These are phyloP conservation scores for Porites cylindrica DNA, from an alignment of 92 coral and sea anemone genomes.

Conservation along the genomic window DNA sequence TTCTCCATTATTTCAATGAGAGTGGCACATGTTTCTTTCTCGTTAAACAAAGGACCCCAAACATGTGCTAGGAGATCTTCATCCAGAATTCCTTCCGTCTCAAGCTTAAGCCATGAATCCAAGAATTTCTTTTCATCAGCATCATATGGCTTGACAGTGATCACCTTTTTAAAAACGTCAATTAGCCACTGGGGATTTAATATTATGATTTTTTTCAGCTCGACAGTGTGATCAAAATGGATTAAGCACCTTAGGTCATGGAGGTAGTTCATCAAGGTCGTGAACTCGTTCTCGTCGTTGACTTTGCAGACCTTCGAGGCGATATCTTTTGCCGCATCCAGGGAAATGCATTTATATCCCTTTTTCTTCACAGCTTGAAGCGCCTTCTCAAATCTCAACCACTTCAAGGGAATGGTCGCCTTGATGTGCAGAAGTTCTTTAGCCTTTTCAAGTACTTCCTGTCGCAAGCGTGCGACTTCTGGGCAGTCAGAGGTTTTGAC, in stretches of 20 bases:
- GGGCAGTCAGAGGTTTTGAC: slow-evolving; percentile 4
- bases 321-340: background rate
- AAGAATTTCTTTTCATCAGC: background rate
- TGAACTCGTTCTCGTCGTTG: slow-evolving; percentile 20
- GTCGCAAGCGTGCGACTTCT: slow-evolving; percentile 26
- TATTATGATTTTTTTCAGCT: slow-evolving; percentile 35
- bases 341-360: slow-evolving; percentile 15
- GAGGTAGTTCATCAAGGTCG: slow-evolving; percentile 50
- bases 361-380: slow-evolving; percentile 2
- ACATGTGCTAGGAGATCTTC: slow-evolving; percentile 23
- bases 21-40: background rate
- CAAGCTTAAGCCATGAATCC: slow-evolving; percentile 26
- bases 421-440: background rate
- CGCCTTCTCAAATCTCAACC: background rate
- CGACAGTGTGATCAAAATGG: slow-evolving; percentile 52
- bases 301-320: slow-evolving; percentile 22
- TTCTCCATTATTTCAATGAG: slow-evolving; percentile 55
- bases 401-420: background rate
- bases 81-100: slow-evolving; percentile 18
- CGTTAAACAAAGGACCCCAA: slow-evolving; percentile 32
- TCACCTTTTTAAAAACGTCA: slow-evolving; percentile 59
- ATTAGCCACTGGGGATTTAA: slow-evolving; percentile 74
- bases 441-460: slow-evolving; percentile 16
- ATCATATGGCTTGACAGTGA: slow-evolving; percentile 58
- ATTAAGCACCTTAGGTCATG: slow-evolving; percentile 65